A percentile compares a stretch with the other conserved stretches of the same genome.
phyloP scores from a whole-genome alignment of 1,140 invertebrate species.

The Ooceraea biroi region DNA sequence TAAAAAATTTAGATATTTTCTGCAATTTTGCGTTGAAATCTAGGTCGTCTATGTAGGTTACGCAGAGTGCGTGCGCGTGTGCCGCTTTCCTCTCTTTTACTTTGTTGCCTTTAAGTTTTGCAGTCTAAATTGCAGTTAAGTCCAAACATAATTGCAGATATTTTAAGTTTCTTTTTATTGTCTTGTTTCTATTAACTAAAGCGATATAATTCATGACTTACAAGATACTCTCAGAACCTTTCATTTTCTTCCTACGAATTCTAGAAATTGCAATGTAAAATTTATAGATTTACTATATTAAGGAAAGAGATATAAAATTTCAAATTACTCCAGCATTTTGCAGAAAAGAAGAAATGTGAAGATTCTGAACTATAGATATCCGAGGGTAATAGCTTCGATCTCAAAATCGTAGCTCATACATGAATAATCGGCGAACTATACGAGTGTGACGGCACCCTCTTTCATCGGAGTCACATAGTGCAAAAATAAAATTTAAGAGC shows the following conservation, averaged over 20 bases:
- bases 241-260: neutral
- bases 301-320: neutral
- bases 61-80: conserved; percentile 49
- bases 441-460: conserved; percentile 14
- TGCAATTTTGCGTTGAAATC: conserved; percentile 24
- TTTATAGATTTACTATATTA: neutral
- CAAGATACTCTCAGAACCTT: no score
- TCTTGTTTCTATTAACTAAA: neutral
- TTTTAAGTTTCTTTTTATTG: neutral
- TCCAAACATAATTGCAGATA: conserved; percentile 17
- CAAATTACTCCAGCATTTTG: neutral
- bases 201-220: no score
- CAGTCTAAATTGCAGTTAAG: conserved; percentile 31
- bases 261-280: neutral
- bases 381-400: conserved; percentile 24
- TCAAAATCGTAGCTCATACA: conserved; percentile 43
- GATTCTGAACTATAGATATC: neutral
- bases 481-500: conserved; percentile 63
- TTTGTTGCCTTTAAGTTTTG: conserved; percentile 12
- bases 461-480: conserved; percentile 52
- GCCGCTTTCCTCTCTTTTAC: conserved; percentile 3
- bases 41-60: conserved; percentile 56
- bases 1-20: conserved; percentile 21
- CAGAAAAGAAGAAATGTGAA: neutral
- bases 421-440: conserved; percentile 50